Evolutionary conservation across 1,140 invertebrate genomes (phyloP).

Genomic region (Rhagoletis pomonella): DNA sequence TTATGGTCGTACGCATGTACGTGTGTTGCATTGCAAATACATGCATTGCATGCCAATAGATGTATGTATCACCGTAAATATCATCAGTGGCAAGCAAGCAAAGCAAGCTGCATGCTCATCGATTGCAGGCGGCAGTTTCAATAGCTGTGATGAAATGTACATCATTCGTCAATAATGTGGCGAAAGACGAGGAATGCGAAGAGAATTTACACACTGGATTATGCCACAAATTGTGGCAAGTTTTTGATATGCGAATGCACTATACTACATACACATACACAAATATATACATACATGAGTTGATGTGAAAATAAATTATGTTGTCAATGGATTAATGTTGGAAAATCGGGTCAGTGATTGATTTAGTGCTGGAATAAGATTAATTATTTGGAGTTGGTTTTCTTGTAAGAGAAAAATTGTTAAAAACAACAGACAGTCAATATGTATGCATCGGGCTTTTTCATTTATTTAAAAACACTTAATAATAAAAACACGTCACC

Average conservation of each 20-base stretch:
- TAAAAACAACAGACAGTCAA: too few species aligned
- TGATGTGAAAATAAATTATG: conserved; percentile 51
- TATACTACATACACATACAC: background rate
- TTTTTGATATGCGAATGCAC: background rate
- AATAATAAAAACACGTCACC: too few species aligned
- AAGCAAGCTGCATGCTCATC: background rate
- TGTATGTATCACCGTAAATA: background rate
- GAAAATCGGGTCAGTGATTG: conserved; percentile 3
- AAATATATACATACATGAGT: background rate
- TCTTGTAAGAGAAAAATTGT: too few species aligned
- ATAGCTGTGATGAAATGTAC: conserved; percentile 6
- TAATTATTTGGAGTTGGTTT: conserved; percentile 9
- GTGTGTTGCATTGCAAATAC: conserved; percentile 1
- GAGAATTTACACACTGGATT: background rate
- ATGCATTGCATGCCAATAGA: background rate
- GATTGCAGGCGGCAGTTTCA: background rate
- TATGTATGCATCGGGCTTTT: too few species aligned
- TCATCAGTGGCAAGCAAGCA: background rate
- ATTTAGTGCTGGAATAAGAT: conserved; percentile 32
- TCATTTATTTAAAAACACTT: too few species aligned
- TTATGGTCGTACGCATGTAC: background rate
- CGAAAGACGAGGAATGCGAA: background rate
- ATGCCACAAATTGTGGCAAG: background rate
- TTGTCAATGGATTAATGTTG: conserved; percentile 49
- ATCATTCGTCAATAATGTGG: conserved; percentile 21